Conservation (phyloP, 2,888 invertebrate genomes). For the Oligia latruncula region DNA sequence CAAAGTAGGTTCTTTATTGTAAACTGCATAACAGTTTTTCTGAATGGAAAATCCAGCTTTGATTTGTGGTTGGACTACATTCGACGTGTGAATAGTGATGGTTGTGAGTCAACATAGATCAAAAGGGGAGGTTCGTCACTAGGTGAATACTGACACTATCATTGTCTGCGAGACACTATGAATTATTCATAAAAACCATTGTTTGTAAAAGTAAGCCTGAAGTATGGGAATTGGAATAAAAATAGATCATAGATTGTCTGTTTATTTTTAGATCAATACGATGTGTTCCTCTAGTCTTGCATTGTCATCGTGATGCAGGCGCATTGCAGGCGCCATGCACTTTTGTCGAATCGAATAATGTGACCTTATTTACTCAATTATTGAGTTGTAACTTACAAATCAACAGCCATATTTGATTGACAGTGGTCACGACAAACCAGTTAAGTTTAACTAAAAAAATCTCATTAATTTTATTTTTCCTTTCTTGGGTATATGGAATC, state of each 20-base stretch:
- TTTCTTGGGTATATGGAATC: conserved; percentile 13
- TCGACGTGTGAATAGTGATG: conserved; percentile 35
- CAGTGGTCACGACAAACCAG: conserved; percentile 14
- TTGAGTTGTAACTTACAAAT: conserved; percentile 20
- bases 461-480: conserved; percentile 18
- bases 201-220: conserved; percentile 72
- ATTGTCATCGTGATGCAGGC: conserved; percentile 7
- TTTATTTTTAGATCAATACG: conserved; percentile 38
- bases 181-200: conserved; percentile 73
- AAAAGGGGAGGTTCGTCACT: conserved; percentile 69
- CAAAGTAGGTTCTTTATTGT: conserved; percentile 37
- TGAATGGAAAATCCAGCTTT: conserved; percentile 40
- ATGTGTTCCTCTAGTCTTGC: conserved; percentile 20
- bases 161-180: conserved; percentile 70
- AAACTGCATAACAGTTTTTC: conserved; percentile 43
- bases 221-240: conserved; percentile 58
- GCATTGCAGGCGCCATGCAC: neutral
- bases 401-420: conserved; percentile 13
- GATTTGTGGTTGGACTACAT: conserved; percentile 55
- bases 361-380: conserved; percentile 6
- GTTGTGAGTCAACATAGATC: conserved; percentile 56
- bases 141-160: conserved; percentile 64
- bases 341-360: neutral
- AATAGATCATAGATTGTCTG: conserved; percentile 46
- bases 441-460: conserved; percentile 9